Base-by-base conservation (phyloP, 2,113 vertebrate species). In the Rynchops niger region DNA sequence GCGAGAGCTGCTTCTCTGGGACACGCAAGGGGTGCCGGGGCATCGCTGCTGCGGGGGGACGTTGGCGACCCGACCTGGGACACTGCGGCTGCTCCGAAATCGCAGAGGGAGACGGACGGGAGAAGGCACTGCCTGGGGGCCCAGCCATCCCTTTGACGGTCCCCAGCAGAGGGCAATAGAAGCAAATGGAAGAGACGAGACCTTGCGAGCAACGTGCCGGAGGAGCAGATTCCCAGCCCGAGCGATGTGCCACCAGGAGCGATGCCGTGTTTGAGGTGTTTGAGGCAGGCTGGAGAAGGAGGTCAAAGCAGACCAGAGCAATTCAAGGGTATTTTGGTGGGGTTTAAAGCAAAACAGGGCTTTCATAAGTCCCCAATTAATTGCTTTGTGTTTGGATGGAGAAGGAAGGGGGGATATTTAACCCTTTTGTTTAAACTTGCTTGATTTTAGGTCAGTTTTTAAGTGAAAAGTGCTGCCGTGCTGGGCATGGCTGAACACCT, bases 91-190 rank as follows among this genome's bases (percentile, higher is more conserved):
- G 40, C 32, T 55, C 45, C 10, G 4, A 29, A 78, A 27, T 1
- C 3, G 6, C 53, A 11, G 49, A 16, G 49, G 26, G 30, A 12
- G 25, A 6, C 0, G 1, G 19, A 29, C 53, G 63, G 49, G 49
- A 30, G 22, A 21, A 67, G 42, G 11, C 23, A 1, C 19, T n/a
- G 72, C 47, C 22, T 38, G 2, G 65, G 58, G 30, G 58, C 10
- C 19, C 45, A 7, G n/a, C 42, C 32, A 36, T 84, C 32, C 14
- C 84, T 84, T 34, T 43, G 91, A 9, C 81, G 9, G 61, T 43
- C 47, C 91, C 96, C 96, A 93, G 96, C 89, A 97, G 96, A 96
- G 96, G 96, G 96, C 95, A 96, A 90, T 85, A 63, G 96, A 96
- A 93, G 95, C 96, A 94, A 97, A 69, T 65, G 78, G 78, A 96